phyloP scores from a whole-genome alignment of 1,140 invertebrate species.

The Vollenhovia emeryi region DNA sequence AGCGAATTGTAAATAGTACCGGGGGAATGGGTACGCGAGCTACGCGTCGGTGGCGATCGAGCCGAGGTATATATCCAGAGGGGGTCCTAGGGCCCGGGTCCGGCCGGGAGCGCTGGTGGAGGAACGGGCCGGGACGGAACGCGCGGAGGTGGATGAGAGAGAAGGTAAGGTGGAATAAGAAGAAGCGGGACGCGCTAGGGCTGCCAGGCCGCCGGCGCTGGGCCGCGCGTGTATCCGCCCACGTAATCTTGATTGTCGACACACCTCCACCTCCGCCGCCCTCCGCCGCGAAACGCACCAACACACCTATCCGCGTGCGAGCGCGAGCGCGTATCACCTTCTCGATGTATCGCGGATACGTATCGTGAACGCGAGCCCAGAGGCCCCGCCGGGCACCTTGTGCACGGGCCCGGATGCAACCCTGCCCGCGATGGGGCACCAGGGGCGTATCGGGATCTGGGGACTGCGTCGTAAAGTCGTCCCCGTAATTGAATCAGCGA shows the following conservation, averaged over 20 bases:
- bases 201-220: conserved; percentile 78
- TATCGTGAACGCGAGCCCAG: conserved; percentile 19
- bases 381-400: conserved; percentile 46
- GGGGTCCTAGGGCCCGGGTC: conserved; percentile 29
- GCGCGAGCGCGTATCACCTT: conserved; percentile 29
- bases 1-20: conserved; percentile 72
- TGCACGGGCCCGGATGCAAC: conserved; percentile 59
- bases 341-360: conserved; percentile 44
- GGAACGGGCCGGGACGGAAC: neutral
- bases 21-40: conserved; percentile 43
- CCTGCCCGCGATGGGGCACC: conserved; percentile 61
- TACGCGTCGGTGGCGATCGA: conserved; percentile 54
- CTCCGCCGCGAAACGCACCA: conserved; percentile 66
- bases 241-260: conserved; percentile 81
- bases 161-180: conserved; percentile 6
- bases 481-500: conserved; percentile 42
- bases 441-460: conserved; percentile 64
- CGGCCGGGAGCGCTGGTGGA: conserved; percentile 1
- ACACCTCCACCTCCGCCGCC: conserved; percentile 78
- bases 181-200: conserved; percentile 70
- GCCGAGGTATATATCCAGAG: neutral
- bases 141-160: neutral
- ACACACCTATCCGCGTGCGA: conserved; percentile 43
- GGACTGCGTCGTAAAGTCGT: conserved; percentile 44
- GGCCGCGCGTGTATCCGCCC: conserved; percentile 76